Conservation (phyloP, 2,888 invertebrate genomes). For the Leptopterna dolabrata region DNA sequence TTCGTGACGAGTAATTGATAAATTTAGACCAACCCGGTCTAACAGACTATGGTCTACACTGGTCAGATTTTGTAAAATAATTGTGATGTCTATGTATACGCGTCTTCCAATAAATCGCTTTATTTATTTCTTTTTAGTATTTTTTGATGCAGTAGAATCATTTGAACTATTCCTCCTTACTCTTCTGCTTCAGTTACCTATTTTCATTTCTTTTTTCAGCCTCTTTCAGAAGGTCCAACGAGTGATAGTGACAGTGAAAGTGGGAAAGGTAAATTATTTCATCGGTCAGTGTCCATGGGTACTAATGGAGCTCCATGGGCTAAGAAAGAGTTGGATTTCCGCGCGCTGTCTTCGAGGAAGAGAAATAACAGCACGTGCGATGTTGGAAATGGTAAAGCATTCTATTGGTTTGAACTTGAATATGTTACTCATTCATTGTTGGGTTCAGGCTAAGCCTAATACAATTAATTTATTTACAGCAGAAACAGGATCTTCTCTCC, state of each 20-base stretch:
- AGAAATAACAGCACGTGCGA: constrained; percentile 80
- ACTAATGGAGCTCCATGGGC: constrained; percentile 74
- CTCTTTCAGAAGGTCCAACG: constrained; percentile 59
- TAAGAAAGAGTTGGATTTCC: constrained; percentile 68
- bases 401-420: too few relatives aligned
- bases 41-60: too few relatives aligned
- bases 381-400: constrained; percentile 67
- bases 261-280: constrained; percentile 75
- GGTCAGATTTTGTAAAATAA: too few relatives aligned
- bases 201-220: constrained; percentile 51
- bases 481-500: constrained; percentile 82
- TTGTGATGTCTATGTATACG: too few relatives aligned
- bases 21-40: too few relatives aligned
- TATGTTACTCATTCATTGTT: too few relatives aligned
- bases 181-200: not conserved
- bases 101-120: too few relatives aligned
- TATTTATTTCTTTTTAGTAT: too few relatives aligned
- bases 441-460: not conserved
- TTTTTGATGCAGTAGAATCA: too few relatives aligned
- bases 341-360: constrained; percentile 73
- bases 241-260: constrained; percentile 68
- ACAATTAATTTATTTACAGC: constrained; percentile 55
- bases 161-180: not conserved
- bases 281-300: constrained; percentile 90
- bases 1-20: too few relatives aligned